These are phyloP conservation scores for Drosophila paranaensis DNA, from an alignment of 2,888 invertebrate species.

Conservation along the genomic window DNA sequence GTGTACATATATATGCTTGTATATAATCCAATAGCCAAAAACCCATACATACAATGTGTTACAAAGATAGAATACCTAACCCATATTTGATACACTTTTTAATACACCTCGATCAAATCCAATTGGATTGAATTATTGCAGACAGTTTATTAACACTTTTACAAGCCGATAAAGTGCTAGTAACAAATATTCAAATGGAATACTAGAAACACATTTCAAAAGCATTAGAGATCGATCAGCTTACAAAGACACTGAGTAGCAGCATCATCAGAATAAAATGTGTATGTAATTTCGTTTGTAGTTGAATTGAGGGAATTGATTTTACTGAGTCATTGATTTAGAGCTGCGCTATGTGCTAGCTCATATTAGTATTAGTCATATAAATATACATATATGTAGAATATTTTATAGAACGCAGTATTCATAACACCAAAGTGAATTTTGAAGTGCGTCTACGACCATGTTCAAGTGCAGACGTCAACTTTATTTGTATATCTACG, in stretches of 20 bases:
- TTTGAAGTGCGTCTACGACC: slow-evolving; percentile 38
- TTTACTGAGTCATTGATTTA: slow-evolving; percentile 11
- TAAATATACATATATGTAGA: slow-evolving; percentile 22
- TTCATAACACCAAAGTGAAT: slow-evolving; percentile 72
- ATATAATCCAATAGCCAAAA: slow-evolving; percentile 32
- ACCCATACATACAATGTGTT: slow-evolving; percentile 12
- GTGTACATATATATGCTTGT: slow-evolving; percentile 47
- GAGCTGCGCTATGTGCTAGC: slow-evolving; percentile 14
- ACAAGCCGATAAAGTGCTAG: neutral
- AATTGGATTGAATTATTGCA: slow-evolving; percentile 30
- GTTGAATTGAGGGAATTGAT: slow-evolving; percentile 33
- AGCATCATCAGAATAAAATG: slow-evolving; percentile 24
- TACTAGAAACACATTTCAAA: neutral
- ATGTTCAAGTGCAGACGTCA: slow-evolving; percentile 26
- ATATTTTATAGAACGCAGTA: slow-evolving; percentile 46
- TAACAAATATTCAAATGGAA: neutral
- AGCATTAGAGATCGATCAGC: neutral
- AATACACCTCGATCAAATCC: slow-evolving; percentile 34
- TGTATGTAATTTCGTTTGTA: slow-evolving; percentile 15
- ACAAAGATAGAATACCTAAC: slow-evolving; percentile 10
- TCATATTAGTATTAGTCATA: slow-evolving; percentile 45
- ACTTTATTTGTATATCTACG: slow-evolving; percentile 24
- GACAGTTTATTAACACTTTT: slow-evolving; percentile 18
- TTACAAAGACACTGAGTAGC: neutral
- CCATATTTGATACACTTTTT: slow-evolving; percentile 40